Conservation (phyloP, 1,140 invertebrate genomes). For the Musca vetustissima region DNA sequence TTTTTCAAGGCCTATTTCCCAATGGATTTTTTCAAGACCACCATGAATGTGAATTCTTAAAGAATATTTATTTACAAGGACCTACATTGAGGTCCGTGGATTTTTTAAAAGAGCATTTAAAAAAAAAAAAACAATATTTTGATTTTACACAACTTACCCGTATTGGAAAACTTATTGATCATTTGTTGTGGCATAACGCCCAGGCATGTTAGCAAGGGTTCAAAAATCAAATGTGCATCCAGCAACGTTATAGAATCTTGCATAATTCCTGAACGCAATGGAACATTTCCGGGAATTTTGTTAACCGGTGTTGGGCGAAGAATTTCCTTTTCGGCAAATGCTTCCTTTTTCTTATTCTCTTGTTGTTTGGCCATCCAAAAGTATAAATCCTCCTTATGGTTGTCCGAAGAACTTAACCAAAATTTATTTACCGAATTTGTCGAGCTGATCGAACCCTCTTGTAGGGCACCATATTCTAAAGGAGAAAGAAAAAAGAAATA, state of each 20-base stretch:
- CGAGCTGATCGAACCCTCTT: conserved; percentile 66
- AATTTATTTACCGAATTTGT: conserved; percentile 59
- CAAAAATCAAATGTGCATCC: conserved; percentile 91
- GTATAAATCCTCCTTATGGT: conserved; percentile 81
- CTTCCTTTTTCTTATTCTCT: conserved; percentile 60
- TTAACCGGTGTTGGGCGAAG: conserved; percentile 34
- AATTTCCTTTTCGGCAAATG: conserved; percentile 39
- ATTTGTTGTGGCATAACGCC: conserved; percentile 88
- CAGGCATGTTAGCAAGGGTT: conserved; percentile 79
- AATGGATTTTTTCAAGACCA: too few species aligned
- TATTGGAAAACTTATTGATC: conserved; percentile 59
- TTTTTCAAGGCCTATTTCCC: too few species aligned
- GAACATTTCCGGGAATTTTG: conserved; percentile 38
- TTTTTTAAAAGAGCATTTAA: not conserved
- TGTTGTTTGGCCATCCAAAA: conserved; percentile 95
- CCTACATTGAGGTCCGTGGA: too few species aligned
- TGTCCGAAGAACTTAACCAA: conserved; percentile 53
- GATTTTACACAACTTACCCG: conserved; percentile 33
- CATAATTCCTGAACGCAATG: conserved; percentile 60
- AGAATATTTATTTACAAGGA: too few species aligned
- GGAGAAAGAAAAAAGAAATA: not conserved
- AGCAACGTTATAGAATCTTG: conserved; percentile 80
- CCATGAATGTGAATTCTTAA: too few species aligned
- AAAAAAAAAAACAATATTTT: not conserved
- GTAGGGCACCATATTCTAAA: conserved; percentile 71